These are phyloP conservation scores for Helicoverpa assulta DNA, from an alignment of 2,888 invertebrate genomes.

Conservation along the genomic window DNA sequence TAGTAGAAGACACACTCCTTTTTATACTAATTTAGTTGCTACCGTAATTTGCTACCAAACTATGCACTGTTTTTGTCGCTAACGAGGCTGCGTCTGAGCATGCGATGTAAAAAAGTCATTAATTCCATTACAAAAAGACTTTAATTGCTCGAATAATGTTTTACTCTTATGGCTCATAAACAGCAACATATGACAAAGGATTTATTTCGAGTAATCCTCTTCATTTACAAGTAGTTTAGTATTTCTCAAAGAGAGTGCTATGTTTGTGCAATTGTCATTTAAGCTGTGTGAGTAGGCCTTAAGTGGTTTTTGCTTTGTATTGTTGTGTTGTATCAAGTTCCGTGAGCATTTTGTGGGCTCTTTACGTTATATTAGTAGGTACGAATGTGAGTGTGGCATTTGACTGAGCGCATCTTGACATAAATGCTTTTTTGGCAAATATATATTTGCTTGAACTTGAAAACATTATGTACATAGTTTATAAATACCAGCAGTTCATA, in stretches of 20 bases:
- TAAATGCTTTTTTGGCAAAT: background rate
- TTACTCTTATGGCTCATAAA: background rate
- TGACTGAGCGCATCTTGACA: background rate
- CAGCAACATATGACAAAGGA: conserved; percentile 11
- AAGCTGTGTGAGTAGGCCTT: conserved; percentile 27
- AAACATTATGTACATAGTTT: no score
- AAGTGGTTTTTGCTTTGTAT: conserved; percentile 30
- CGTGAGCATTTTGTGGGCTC: conserved; percentile 4
- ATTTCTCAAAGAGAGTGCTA: conserved; percentile 21
- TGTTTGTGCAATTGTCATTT: conserved; percentile 27
- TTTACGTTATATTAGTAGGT: background rate
- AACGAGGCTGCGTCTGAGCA: conserved; percentile 1
- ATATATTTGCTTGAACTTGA: no score
- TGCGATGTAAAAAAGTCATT: conserved; percentile 1
- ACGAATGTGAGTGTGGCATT: background rate
- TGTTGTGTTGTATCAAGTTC: conserved; percentile 27
- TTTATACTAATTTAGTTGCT: background rate
- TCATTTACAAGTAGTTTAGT: conserved; percentile 15
- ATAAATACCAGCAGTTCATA: no score
- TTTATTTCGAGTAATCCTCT: conserved; percentile 2
- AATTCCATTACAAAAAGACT: conserved; percentile 1
- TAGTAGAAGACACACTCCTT: background rate
- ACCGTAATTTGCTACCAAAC: background rate
- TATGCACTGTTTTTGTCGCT: background rate
- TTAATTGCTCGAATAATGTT: no score